These are phyloP conservation scores for Zaprionus inermis DNA, from an alignment of 1,140 invertebrate species.

Conservation along the genomic window DNA sequence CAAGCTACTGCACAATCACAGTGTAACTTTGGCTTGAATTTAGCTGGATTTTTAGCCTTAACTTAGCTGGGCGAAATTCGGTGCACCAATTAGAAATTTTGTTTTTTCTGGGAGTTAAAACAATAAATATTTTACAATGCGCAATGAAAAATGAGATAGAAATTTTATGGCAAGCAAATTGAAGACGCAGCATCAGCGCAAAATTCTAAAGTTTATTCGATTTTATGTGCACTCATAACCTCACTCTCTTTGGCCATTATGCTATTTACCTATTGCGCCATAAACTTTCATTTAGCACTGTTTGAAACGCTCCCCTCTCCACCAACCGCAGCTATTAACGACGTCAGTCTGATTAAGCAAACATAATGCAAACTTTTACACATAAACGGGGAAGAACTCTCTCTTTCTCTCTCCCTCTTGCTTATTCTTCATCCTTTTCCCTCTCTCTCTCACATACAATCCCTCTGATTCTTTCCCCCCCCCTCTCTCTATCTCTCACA, in stretches of 20 bases:
- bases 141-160: no score
- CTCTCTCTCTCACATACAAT: no score
- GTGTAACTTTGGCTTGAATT: neutral
- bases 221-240: neutral
- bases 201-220: no score
- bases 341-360: slow-evolving; percentile 1
- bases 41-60: neutral
- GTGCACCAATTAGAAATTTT: no score
- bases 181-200: no score
- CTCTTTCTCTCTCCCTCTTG: neutral
- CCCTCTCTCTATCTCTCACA: neutral
- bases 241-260: neutral
- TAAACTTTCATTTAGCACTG: neutral
- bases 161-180: no score
- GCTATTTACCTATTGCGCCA: neutral
- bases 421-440: no score
- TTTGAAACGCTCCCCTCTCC: neutral
- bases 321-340: neutral
- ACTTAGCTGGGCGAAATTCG: no score
- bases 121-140: no score
- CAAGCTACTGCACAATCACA: neutral
- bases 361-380: slow-evolving; percentile 3
- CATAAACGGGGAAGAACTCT: neutral
- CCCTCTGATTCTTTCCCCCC: neutral
- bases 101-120: no score